Base-by-base conservation (phyloP, 2,888 invertebrate species). In the Aradus depressus region DNA sequence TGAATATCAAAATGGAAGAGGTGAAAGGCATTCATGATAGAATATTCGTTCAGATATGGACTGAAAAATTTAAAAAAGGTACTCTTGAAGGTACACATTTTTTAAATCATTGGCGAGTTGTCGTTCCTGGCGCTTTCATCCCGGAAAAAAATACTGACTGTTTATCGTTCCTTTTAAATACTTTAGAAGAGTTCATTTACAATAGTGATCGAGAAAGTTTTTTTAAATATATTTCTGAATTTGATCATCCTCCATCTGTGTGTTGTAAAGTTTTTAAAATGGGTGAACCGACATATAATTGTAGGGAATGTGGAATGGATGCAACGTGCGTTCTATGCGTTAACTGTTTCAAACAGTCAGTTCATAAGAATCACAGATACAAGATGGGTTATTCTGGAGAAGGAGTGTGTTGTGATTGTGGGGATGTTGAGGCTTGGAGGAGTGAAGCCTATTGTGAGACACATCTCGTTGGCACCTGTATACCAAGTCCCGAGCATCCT, bases 321-420 rank as follows among this genome's bases (percentile, higher is more conserved):
- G 84, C 87, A 56, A 98, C 98, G 0, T 99, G 98, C 72, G 98
- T 98, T 16, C 74, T 98, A 19, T 99, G 98, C 70, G 90, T 93
- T 44, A 87, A 90, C 62, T 98, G 98, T 70, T 98, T 99, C 72
- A 90, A 93, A 67, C 82, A 88, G 63, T 96, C 96, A 0, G 80
- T 82, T 14, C 97, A 98, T 70, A 79, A 85, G 23, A 75, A 80
- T 66, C 88, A 85, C 70, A 89, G 86, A 68, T 89, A 91, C 70
- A 88, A 95, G 77, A 97, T 98, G 88, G 89, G 90, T 43, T 91
- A 91, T 50, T 91, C 95, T 0, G 79, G 79, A 50, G 93, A 95
- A 19, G 90, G 91, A 2, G 95, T 95, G 2, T 95, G 92, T 68
- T 95, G 95, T 70, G 95, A 95, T 71, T 96, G 95, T 67, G 95